Conservation (phyloP, 2,888 invertebrate species). For the Creontiades dilutus region DNA sequence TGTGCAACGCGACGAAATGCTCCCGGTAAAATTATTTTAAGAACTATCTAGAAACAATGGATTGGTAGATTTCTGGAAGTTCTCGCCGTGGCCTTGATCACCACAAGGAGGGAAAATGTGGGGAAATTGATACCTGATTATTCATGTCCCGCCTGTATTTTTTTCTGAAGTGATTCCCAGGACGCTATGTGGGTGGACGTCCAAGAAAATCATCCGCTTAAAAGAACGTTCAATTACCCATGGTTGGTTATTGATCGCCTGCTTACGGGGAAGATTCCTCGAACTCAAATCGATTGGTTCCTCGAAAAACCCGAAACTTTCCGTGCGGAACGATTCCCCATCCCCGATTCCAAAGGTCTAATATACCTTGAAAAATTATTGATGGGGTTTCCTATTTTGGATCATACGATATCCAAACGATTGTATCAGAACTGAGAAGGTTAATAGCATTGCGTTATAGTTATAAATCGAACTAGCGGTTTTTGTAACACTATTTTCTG, state of each 20-base stretch:
- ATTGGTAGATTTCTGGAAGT: not conserved
- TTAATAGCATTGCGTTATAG: too few relatives aligned
- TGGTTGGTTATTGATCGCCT: constrained; percentile 40
- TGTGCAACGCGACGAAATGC: not conserved
- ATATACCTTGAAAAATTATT: constrained; percentile 5
- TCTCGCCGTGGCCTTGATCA: not conserved
- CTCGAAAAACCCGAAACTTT: constrained; percentile 41
- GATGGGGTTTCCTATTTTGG: not conserved
- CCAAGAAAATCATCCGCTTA: constrained; percentile 39
- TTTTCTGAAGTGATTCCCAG: constrained; percentile 26
- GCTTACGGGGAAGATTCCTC: constrained; percentile 35
- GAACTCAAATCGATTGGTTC: constrained; percentile 53
- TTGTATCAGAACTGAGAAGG: not conserved
- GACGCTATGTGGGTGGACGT: not conserved
- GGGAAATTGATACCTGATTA: constrained; percentile 8
- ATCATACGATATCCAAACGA: not conserved
- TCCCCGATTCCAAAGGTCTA: constrained; percentile 1
- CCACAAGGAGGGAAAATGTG: not conserved
- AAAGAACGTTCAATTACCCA: constrained; percentile 46
- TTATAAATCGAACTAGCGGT: too few relatives aligned
- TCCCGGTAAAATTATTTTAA: not conserved
- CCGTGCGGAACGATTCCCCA: constrained; percentile 21
- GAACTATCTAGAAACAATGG: not conserved
- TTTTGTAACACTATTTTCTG: too few relatives aligned
- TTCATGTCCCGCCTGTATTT: not conserved